A percentile compares a stretch with the other conserved stretches of the same genome.
phyloP scores from a whole-genome alignment of 2,888 invertebrate species.

The Monochamus alternatus region DNA sequence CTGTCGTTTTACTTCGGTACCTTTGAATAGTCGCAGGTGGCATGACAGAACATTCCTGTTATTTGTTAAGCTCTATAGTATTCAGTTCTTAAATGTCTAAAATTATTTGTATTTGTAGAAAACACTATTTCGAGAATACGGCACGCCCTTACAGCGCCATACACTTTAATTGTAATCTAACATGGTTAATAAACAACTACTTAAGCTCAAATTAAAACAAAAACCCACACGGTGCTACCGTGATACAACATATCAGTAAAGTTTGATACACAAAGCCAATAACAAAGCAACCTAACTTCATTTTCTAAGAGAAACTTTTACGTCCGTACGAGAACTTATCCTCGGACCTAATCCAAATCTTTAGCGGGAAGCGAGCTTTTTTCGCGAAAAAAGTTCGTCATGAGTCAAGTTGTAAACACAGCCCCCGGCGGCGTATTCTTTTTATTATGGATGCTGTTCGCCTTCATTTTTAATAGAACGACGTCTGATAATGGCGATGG shows the following conservation, averaged over 20 bases:
- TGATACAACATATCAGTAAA: neutral
- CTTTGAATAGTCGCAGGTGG: too few relatives aligned
- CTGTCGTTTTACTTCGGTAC: too few relatives aligned
- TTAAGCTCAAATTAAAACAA: too few relatives aligned
- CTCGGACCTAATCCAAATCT: constrained; percentile 20
- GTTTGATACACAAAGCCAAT: constrained; percentile 8
- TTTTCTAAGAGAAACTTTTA: constrained; percentile 15
- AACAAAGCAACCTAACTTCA: constrained; percentile 15
- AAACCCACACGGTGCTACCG: too few relatives aligned
- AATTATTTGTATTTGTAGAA: too few relatives aligned
- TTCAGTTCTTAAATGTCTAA: too few relatives aligned
- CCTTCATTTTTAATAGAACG: constrained; percentile 37
- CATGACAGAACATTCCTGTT: too few relatives aligned
- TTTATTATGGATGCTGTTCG: constrained; percentile 34
- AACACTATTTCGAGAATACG: too few relatives aligned
- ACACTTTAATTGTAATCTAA: too few relatives aligned
- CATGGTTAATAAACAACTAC: too few relatives aligned
- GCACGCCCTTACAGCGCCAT: too few relatives aligned
- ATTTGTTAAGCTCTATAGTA: too few relatives aligned
- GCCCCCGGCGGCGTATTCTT: constrained; percentile 5
- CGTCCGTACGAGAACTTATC: constrained; percentile 12
- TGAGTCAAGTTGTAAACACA: constrained; percentile 36
- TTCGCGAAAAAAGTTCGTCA: constrained; percentile 10
- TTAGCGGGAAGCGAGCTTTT: constrained; percentile 1
- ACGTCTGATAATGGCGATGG: constrained; percentile 22